A percentile compares a stretch with the other conserved stretches of the same genome.
phyloP scores from a whole-genome alignment of 64 coral and sea anemone species.

The Dendronephthya gigantea region DNA sequence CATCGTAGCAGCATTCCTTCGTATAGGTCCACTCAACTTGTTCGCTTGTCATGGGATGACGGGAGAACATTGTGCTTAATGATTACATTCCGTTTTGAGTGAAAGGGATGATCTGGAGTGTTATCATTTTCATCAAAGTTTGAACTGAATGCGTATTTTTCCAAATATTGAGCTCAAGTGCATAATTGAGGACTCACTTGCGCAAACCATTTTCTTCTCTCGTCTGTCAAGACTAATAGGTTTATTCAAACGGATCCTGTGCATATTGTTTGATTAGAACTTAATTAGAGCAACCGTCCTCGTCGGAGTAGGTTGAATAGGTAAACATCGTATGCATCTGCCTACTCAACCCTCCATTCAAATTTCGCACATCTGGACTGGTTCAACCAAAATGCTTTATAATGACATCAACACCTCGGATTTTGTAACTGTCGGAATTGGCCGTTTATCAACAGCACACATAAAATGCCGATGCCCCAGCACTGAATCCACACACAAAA shows the following conservation, averaged over 20 bases:
- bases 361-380: not conserved
- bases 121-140: not conserved
- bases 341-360: not conserved
- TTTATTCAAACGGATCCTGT: not conserved
- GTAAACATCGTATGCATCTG: not conserved
- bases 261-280: conserved; percentile 10
- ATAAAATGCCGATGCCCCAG: not conserved
- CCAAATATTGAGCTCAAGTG: not conserved
- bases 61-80: not conserved
- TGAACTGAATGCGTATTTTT: not conserved
- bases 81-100: not conserved
- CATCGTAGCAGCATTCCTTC: not conserved
- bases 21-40: not conserved
- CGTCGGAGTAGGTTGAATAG: not conserved
- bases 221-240: not conserved
- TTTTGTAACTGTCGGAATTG: conserved; percentile 15
- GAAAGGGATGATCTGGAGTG: not conserved
- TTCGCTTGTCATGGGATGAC: not conserved
- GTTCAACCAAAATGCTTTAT: not conserved
- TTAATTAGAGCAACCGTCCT: not conserved
- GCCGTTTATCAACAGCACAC: conserved; percentile 1
- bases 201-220: not conserved
- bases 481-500: not conserved
- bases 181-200: not conserved
- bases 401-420: conserved; percentile 13